Percentiles rank a stretch among this genome's conserved stretches.
phyloP scores from a whole-genome alignment of 2,797 vertebrate species.

The Euthynnus affinis region DNA sequence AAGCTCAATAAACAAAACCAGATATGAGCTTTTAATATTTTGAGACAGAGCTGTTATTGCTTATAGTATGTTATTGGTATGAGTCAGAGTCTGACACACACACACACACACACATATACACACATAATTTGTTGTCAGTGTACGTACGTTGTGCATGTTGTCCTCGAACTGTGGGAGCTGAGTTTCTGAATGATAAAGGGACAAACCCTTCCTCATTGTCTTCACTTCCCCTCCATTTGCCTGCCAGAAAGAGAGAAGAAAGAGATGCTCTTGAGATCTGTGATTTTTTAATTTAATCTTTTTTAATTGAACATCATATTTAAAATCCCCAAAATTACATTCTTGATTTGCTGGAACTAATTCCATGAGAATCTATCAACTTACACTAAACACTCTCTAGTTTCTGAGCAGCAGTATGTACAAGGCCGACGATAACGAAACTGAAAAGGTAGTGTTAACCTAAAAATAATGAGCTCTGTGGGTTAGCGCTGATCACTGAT shows the following conservation, averaged over 20 bases:
- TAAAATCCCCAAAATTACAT: too few species aligned
- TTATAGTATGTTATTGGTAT: background rate
- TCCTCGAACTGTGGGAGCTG: conserved; percentile 91
- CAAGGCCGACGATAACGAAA: too few species aligned
- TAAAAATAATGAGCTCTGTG: too few species aligned
- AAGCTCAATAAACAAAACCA: background rate
- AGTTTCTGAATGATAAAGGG: conserved; percentile 91
- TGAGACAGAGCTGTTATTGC: background rate
- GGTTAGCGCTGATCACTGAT: too few species aligned
- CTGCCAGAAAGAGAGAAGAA: conserved; percentile 66
- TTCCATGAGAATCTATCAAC: too few species aligned
- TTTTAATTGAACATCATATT: too few species aligned
- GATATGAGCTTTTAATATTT: background rate
- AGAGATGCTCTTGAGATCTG: background rate
- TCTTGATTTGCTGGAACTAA: too few species aligned
- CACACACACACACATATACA: conserved; percentile 2
- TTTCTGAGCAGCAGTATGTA: too few species aligned
- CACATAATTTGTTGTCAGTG: background rate
- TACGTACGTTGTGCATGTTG: conserved; percentile 87
- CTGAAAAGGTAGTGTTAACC: too few species aligned
- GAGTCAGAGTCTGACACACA: background rate
- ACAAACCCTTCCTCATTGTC: conserved; percentile 89
- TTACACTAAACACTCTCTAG: too few species aligned
- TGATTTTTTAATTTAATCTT: too few species aligned
- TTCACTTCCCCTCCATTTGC: conserved; percentile 87